Percentiles rank a stretch among this genome's conserved stretches.
These are phyloP conservation scores for Andrena bucephala DNA, from an alignment of 2,888 invertebrate species.

Conservation along the genomic window DNA sequence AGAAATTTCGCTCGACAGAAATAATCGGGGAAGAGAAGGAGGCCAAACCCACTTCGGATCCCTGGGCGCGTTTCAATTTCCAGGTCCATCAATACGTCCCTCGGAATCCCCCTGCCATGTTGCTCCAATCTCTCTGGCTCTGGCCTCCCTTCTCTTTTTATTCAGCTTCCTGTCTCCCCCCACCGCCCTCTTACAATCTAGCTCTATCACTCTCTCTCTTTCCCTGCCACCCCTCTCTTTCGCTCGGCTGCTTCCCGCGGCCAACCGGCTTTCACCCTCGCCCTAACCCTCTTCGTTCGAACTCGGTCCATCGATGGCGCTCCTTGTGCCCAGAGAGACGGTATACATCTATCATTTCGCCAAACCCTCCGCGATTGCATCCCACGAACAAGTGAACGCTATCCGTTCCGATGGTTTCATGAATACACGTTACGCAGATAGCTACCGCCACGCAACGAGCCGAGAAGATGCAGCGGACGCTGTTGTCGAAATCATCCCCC, in stretches of 20 bases:
- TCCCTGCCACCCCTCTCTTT: conserved; percentile 12
- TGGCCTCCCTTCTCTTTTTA: conserved; percentile 49
- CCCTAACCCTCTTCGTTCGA: conserved; percentile 58
- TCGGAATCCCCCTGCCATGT: conserved; percentile 70
- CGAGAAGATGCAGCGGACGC: conserved; percentile 26
- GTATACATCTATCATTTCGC: conserved; percentile 76
- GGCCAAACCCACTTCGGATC: conserved; percentile 75
- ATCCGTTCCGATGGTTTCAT: conserved; percentile 64
- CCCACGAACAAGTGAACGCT: conserved; percentile 69
- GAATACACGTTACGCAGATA: conserved; percentile 51
- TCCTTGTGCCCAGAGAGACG: conserved; percentile 66
- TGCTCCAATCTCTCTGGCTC: conserved; percentile 75
- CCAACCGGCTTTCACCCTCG: conserved; percentile 59
- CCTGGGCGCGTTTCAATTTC: conserved; percentile 83
- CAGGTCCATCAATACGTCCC: conserved; percentile 82
- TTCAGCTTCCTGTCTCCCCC: conserved; percentile 30
- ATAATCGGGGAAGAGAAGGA: conserved; percentile 74
- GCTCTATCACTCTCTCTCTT: conserved; percentile 21
- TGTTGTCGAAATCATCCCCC: conserved; percentile 55
- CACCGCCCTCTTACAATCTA: no score
- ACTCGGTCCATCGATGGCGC: conserved; percentile 68
- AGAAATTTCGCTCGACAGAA: conserved; percentile 73
- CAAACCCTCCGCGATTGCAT: conserved; percentile 64
- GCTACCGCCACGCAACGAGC: neutral
- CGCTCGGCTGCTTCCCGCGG: conserved; percentile 42